Percentiles rank a stretch among this genome's conserved stretches.
These are phyloP conservation scores for Holotrichia oblita DNA, from an alignment of 1,140 invertebrate genomes.

Conservation along the genomic window DNA sequence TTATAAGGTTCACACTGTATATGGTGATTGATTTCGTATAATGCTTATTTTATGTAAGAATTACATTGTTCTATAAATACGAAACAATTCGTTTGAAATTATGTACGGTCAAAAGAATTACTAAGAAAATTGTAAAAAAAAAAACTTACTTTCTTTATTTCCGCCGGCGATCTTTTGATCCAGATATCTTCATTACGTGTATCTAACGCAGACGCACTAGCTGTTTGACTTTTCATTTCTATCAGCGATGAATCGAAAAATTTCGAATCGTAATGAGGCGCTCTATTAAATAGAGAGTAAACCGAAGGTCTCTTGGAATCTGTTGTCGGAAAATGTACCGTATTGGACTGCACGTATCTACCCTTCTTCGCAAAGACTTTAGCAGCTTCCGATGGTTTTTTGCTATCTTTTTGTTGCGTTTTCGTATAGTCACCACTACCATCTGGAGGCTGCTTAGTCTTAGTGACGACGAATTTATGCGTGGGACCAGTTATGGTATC, in stretches of 20 bases:
- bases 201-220: conserved; percentile 71
- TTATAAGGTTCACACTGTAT: too few species aligned
- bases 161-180: conserved; percentile 67
- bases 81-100: too few species aligned
- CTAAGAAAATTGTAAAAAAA: background rate
- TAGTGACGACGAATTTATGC: conserved; percentile 60
- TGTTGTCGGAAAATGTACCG: conserved; percentile 69
- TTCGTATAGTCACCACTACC: conserved; percentile 24
- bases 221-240: conserved; percentile 79
- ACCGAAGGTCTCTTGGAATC: conserved; percentile 67
- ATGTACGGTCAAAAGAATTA: background rate
- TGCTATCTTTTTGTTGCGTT: conserved; percentile 34
- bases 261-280: conserved; percentile 77
- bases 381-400: conserved; percentile 54
- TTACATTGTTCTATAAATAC: too few species aligned
- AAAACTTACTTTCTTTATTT: conserved; percentile 59
- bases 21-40: too few species aligned
- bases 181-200: conserved; percentile 73
- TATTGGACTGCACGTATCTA: conserved; percentile 66
- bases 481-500: conserved; percentile 58
- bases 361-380: conserved; percentile 55
- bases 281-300: conserved; percentile 62
- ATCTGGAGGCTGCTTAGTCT: conserved; percentile 52
- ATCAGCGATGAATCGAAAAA: conserved; percentile 84
- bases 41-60: too few species aligned